Conservation (phyloP, 1,140 invertebrate species). For the Planococcus citri region DNA sequence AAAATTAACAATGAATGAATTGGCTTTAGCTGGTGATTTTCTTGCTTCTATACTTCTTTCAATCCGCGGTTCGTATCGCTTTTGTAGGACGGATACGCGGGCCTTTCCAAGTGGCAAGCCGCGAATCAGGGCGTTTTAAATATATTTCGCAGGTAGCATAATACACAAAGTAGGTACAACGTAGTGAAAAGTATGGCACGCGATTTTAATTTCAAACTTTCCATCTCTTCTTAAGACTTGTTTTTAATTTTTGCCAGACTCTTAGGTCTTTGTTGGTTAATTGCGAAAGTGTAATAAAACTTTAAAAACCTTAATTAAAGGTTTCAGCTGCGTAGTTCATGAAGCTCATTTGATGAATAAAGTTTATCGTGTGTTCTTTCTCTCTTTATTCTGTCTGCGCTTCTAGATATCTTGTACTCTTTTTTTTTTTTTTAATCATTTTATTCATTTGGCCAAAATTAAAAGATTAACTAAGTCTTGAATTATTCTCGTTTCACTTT, state of each 20-base stretch:
- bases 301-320: constrained; percentile 4
- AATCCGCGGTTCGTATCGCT: too few species aligned
- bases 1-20: constrained; percentile 1
- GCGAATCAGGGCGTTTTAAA: too few species aligned
- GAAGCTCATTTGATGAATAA: not conserved
- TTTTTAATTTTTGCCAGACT: constrained; percentile 1
- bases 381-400: too few species aligned
- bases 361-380: not conserved
- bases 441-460: not conserved
- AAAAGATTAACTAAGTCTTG: not conserved
- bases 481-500: not conserved
- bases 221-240: not conserved
- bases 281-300: not conserved
- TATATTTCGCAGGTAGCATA: too few species aligned
- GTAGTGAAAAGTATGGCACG: not conserved
- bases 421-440: too few species aligned
- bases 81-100: too few species aligned
- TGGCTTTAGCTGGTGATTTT: not conserved
- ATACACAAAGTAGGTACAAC: too few species aligned
- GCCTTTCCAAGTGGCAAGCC: too few species aligned
- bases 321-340: not conserved
- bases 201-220: not conserved
- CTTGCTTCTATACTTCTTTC: not conserved
- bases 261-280: not conserved
- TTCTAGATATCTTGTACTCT: too few species aligned